These are phyloP conservation scores for Clarias macrocephalus DNA, from an alignment of 2,113 vertebrate genomes.

Conservation along the genomic window DNA sequence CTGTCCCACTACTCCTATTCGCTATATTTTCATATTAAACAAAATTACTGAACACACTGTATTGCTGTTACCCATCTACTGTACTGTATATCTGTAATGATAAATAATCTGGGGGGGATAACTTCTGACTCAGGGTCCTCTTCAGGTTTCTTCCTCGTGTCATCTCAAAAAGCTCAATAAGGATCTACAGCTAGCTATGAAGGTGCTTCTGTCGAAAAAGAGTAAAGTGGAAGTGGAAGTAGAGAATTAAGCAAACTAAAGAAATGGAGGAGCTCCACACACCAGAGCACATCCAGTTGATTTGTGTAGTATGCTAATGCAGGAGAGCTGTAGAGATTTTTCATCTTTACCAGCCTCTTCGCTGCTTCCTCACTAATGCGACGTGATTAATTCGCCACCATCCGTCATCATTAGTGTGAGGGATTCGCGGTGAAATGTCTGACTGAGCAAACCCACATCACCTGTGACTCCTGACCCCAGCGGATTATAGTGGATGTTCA, in stretches of 20 bases:
- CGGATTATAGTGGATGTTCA: neutral
- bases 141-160: neutral
- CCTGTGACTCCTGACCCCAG: neutral
- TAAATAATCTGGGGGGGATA: neutral
- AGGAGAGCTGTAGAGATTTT: neutral
- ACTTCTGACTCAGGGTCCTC: neutral
- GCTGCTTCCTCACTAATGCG: neutral
- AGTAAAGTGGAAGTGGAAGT: neutral
- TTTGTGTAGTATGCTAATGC: too few relatives aligned
- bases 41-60: neutral
- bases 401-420: constrained; percentile 10
- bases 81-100: neutral
- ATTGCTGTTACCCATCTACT: neutral
- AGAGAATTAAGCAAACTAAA: neutral
- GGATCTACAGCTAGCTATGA: neutral
- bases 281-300: neutral
- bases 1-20: neutral
- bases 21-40: neutral
- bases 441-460: constrained; percentile 6
- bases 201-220: neutral
- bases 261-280: neutral
- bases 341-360: neutral
- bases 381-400: neutral
- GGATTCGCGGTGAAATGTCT: neutral
- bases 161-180: neutral